phyloP scores from a whole-genome alignment of 2,113 vertebrate species.

The Lipotes vexillifer region DNA sequence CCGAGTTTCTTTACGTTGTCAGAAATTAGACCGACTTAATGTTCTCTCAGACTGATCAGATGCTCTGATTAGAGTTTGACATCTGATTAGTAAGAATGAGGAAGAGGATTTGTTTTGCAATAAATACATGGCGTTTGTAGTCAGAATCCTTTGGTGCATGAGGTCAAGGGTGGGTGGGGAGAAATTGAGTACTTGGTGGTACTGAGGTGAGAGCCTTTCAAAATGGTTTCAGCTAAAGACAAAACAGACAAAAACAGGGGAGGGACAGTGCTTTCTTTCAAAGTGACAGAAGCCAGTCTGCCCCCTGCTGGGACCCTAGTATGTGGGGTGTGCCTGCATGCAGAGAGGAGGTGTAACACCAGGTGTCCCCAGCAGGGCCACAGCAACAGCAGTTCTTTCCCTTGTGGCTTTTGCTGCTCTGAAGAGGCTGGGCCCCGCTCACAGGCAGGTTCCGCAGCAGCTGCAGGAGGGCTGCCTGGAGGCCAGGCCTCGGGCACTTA shows the following conservation, averaged over 20 bases:
- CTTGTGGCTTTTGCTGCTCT: neutral
- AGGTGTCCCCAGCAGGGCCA: neutral
- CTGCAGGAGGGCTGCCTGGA: neutral
- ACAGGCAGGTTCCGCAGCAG: neutral
- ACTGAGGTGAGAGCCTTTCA: neutral
- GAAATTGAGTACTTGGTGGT: neutral
- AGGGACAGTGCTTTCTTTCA: no score
- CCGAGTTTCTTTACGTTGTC: neutral
- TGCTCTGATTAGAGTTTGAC: neutral
- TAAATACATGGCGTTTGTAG: neutral
- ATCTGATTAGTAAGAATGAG: neutral
- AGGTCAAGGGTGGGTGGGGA: neutral
- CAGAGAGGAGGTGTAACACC: neutral
- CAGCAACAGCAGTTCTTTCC: neutral
- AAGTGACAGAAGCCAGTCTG: neutral
- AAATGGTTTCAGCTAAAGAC: neutral
- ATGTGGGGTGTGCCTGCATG: neutral
- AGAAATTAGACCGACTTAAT: neutral
- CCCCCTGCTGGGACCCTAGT: neutral
- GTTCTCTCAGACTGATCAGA: neutral
- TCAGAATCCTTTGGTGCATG: neutral
- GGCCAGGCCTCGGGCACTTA: conserved; percentile 67
- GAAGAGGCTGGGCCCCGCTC: neutral
- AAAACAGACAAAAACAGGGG: neutral
- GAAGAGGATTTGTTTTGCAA: neutral